Percentiles rank a stretch among this genome's conserved stretches.
These are phyloP conservation scores for Dendrolimus pini DNA, from an alignment of 2,888 invertebrate genomes.

Conservation along the genomic window DNA sequence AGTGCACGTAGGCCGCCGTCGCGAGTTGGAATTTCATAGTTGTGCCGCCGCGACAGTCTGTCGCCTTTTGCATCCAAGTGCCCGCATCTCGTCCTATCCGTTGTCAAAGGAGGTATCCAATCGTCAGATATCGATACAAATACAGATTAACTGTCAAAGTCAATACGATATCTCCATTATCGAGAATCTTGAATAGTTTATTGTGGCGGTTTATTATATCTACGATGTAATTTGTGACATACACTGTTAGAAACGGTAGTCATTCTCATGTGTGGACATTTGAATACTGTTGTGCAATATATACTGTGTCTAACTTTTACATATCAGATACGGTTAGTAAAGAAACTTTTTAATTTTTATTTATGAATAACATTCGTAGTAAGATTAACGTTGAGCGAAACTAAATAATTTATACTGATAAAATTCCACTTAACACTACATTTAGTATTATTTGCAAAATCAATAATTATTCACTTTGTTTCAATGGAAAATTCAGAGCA, in stretches of 20 bases:
- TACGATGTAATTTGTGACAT: slow-evolving; percentile 29
- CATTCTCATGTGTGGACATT: slow-evolving; percentile 16
- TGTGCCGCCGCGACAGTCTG: slow-evolving; percentile 36
- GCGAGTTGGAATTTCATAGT: slow-evolving; percentile 24
- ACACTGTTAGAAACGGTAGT: slow-evolving; percentile 20
- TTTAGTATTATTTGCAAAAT: neutral
- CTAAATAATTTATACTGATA: neutral
- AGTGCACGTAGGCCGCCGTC: slow-evolving; percentile 40
- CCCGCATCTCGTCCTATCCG: slow-evolving; percentile 46
- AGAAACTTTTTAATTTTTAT: neutral
- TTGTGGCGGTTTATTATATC: slow-evolving; percentile 30
- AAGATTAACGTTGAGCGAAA: neutral
- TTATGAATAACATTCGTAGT: neutral
- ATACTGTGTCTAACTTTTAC: slow-evolving; percentile 7
- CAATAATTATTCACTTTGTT: neutral
- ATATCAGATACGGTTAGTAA: neutral
- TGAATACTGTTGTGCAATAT: slow-evolving; percentile 20
- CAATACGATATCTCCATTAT: slow-evolving; percentile 33
- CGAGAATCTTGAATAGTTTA: slow-evolving; percentile 33
- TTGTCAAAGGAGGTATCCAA: slow-evolving; percentile 39
- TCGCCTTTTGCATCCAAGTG: slow-evolving; percentile 27
- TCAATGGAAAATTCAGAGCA: neutral
- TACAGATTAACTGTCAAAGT: slow-evolving; percentile 16
- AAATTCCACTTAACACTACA: neutral
- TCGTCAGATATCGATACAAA: neutral